phyloP scores from a whole-genome alignment of 1,140 invertebrate genomes.

The Drosophila varians region DNA sequence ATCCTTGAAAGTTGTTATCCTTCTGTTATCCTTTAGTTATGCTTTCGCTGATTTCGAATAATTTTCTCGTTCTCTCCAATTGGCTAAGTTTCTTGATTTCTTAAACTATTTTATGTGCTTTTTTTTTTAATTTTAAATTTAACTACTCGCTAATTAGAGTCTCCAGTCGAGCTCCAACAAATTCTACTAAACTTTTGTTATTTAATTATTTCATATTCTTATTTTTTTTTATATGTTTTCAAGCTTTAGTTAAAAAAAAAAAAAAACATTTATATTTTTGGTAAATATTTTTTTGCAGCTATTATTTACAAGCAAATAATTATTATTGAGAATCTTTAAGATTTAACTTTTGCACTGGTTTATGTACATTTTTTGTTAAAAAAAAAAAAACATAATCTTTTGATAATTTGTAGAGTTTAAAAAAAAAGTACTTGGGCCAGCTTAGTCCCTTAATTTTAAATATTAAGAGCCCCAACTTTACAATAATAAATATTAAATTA shows the following conservation, averaged over 20 bases:
- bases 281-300: not conserved
- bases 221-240: conserved; percentile 1
- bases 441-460: not conserved
- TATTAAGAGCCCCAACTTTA: not conserved
- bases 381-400: too few species aligned
- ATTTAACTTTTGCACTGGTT: not conserved
- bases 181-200: conserved; percentile 63
- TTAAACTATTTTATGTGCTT: conserved; percentile 12
- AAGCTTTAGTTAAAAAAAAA: conserved; percentile 9
- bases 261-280: conserved; percentile 5
- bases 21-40: not conserved
- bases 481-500: too few species aligned
- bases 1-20: not conserved
- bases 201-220: not conserved
- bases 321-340: not conserved
- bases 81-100: conserved; percentile 37
- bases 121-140: conserved; percentile 13
- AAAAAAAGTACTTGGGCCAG: too few species aligned
- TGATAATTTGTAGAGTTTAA: too few species aligned
- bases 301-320: not conserved
- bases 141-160: conserved; percentile 14
- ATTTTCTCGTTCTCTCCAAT: conserved; percentile 18
- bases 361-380: not conserved
- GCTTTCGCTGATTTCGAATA: conserved; percentile 3
- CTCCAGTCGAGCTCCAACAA: conserved; percentile 50